A percentile compares a stretch with the other conserved stretches of the same genome.
Conservation (phyloP, 2,113 vertebrate genomes). For the Rhinoderma darwinii region DNA sequence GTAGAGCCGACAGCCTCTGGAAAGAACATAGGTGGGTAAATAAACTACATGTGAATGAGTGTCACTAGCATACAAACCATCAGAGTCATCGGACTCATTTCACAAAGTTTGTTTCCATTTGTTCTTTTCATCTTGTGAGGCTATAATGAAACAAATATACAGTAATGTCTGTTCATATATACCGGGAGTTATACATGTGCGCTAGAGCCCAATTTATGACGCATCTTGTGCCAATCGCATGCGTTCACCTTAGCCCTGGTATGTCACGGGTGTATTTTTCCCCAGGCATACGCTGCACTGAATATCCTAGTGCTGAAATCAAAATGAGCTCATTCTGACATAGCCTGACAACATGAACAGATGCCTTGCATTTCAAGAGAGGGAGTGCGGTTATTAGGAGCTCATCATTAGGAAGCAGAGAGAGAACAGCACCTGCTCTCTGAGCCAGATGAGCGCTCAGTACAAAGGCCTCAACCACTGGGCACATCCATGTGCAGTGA, state of each 20-base stretch:
- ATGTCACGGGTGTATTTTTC: neutral
- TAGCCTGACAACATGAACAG: constrained; percentile 21
- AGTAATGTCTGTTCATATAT: too few relatives aligned
- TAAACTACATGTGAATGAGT: too few relatives aligned
- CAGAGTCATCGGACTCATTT: too few relatives aligned
- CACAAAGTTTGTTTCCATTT: too few relatives aligned
- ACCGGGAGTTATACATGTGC: neutral
- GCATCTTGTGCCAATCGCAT: too few relatives aligned
- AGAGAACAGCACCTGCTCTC: constrained; percentile 49
- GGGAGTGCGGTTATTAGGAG: constrained; percentile 1
- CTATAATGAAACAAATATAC: too few relatives aligned
- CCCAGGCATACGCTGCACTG: neutral
- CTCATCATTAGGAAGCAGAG: constrained; percentile 33
- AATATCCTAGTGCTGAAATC: neutral
- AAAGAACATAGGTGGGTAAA: too few relatives aligned
- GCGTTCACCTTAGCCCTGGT: neutral
- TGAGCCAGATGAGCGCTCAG: constrained; percentile 1
- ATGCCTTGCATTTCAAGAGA: constrained; percentile 39
- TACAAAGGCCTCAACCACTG: constrained; percentile 35
- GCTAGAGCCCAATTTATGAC: too few relatives aligned
- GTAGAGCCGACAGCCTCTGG: too few relatives aligned
- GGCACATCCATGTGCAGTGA: neutral
- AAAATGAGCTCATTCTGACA: constrained; percentile 7
- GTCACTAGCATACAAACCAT: too few relatives aligned
- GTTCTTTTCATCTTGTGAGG: too few relatives aligned